phyloP scores from a whole-genome alignment of 2,797 vertebrate genomes.

The Distichodus sexfasciatus region DNA sequence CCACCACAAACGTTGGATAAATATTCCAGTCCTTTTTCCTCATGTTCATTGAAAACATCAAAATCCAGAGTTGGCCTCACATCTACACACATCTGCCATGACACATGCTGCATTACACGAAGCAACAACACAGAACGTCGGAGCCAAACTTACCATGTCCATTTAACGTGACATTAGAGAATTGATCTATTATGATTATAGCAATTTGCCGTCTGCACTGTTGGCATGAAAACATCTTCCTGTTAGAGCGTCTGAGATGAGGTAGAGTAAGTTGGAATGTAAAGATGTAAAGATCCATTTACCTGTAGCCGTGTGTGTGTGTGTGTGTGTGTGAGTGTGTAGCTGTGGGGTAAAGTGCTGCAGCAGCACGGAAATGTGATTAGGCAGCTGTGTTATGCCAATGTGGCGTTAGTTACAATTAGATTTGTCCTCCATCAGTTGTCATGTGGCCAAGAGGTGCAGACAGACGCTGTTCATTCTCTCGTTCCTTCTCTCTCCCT shows the following conservation, averaged over 20 bases:
- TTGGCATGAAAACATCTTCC: slow-evolving; percentile 15
- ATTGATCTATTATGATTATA: neutral
- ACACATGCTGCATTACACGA: neutral
- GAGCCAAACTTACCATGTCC: neutral
- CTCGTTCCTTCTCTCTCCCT: neutral
- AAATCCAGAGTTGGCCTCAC: neutral
- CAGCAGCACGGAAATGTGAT: slow-evolving; percentile 32
- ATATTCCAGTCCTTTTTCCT: no score
- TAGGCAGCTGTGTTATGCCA: slow-evolving; percentile 41
- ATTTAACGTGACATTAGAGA: neutral
- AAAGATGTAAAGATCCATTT: slow-evolving; percentile 25
- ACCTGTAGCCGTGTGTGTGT: slow-evolving; percentile 15
- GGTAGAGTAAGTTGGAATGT: slow-evolving; percentile 4
- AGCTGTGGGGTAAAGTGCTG: slow-evolving; percentile 29
- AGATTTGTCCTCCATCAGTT: slow-evolving; percentile 40
- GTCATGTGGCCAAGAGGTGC: slow-evolving; percentile 24
- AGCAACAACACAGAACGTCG: neutral
- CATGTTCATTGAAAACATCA: neutral
- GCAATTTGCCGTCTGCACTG: neutral
- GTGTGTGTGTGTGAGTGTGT: slow-evolving; percentile 7
- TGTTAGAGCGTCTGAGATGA: slow-evolving; percentile 5
- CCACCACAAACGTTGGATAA: no score
- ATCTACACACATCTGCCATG: neutral
- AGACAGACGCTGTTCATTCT: slow-evolving; percentile 7
- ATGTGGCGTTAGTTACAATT: slow-evolving; percentile 37